Conservation (phyloP, 2,113 vertebrate genomes). For the Ochotona princeps region DNA sequence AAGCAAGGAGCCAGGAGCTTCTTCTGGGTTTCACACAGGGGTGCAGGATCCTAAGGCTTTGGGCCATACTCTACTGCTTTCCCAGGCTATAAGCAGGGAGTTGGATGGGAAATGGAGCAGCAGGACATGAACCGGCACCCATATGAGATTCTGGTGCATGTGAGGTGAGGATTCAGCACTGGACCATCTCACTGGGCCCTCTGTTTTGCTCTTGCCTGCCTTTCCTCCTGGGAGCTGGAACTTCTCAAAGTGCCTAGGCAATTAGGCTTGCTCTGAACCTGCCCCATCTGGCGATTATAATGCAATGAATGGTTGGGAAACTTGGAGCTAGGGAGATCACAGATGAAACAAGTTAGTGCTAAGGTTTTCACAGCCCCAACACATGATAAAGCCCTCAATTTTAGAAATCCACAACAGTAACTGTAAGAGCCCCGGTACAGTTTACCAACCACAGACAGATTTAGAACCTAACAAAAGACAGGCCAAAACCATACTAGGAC, state of each 20-base stretch:
- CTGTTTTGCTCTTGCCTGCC: neutral
- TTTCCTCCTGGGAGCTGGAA: neutral
- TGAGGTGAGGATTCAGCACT: neutral
- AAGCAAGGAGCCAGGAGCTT: too few species aligned
- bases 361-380: neutral
- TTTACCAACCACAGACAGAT: neutral
- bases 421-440: neutral
- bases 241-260: neutral
- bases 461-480: neutral
- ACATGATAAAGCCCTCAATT: neutral
- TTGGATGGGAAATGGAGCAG: too few species aligned
- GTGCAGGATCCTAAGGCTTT: too few species aligned
- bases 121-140: neutral
- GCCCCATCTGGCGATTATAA: neutral
- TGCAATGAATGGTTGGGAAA: neutral
- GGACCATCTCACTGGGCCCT: neutral
- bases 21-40: too few species aligned
- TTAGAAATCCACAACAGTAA: neutral
- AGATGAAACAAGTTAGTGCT: neutral
- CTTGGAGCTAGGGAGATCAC: too few species aligned
- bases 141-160: neutral
- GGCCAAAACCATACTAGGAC: neutral
- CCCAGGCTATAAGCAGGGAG: too few species aligned
- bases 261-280: neutral
- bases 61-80: too few species aligned